These are phyloP conservation scores for Parnassius glacialis DNA, from an alignment of 2,888 invertebrate genomes.

Conservation along the genomic window DNA sequence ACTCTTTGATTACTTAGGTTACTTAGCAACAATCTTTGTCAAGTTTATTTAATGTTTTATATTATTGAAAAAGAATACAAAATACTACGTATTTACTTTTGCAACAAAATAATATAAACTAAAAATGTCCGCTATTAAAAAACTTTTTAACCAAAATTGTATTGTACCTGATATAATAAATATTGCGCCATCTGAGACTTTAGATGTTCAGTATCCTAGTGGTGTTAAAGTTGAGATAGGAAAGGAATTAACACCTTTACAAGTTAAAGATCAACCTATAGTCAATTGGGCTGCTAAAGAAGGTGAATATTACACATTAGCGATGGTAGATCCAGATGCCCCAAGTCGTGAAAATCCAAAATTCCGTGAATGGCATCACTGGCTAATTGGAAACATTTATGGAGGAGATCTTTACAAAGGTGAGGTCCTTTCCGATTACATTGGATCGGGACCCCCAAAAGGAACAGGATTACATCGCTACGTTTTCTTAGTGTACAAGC, in stretches of 20 bases:
- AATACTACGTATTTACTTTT: too few relatives aligned
- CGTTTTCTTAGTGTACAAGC: conserved; percentile 84
- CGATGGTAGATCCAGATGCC: conserved; percentile 87
- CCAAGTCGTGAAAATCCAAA: conserved; percentile 85
- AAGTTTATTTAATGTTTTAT: too few relatives aligned
- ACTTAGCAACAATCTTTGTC: too few relatives aligned
- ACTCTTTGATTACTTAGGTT: too few relatives aligned
- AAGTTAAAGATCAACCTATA: conserved; percentile 85
- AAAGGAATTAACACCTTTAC: conserved; percentile 85
- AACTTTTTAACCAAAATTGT: conserved; percentile 74
- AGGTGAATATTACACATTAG: conserved; percentile 83
- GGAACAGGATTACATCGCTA: conserved; percentile 87
- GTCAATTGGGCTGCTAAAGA: conserved; percentile 83
- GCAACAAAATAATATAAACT: background rate
- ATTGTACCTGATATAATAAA: conserved; percentile 85
- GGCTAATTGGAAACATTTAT: conserved; percentile 88
- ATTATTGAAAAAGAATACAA: too few relatives aligned
- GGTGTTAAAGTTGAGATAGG: conserved; percentile 79
- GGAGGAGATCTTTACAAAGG: conserved; percentile 82
- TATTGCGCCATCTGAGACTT: conserved; percentile 74
- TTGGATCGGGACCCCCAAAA: conserved; percentile 85
- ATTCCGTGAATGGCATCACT: conserved; percentile 88
- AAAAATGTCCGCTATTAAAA: conserved; percentile 53
- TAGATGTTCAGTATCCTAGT: conserved; percentile 76
- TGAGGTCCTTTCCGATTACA: conserved; percentile 84